These are phyloP conservation scores for Philaenus spumarius DNA, from an alignment of 1,140 invertebrate species.

Conservation along the genomic window DNA sequence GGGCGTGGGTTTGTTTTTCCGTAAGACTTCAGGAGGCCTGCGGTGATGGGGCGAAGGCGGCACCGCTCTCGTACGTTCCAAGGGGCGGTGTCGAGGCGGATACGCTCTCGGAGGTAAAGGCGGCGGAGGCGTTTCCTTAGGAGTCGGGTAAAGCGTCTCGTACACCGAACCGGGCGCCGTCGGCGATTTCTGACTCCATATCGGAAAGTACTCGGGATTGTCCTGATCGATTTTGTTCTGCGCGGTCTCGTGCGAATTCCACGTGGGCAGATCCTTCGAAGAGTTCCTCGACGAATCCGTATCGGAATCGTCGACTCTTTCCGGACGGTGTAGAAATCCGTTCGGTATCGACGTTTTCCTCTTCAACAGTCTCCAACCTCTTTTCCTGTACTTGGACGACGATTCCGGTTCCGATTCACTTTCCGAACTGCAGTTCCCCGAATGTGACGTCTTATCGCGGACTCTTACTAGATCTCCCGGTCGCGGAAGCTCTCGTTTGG, in stretches of 20 bases:
- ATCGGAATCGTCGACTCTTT: slow-evolving; percentile 27
- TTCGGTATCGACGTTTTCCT: slow-evolving; percentile 26
- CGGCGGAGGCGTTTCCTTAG: slow-evolving; percentile 33
- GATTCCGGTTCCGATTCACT: slow-evolving; percentile 34
- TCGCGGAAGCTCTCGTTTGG: slow-evolving; percentile 24
- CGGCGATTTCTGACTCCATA: slow-evolving; percentile 31
- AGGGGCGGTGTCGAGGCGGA: slow-evolving; percentile 36
- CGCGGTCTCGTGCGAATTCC: slow-evolving; percentile 34
- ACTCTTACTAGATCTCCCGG: slow-evolving; percentile 22
- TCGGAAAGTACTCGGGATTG: slow-evolving; percentile 35
- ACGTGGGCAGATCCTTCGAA: slow-evolving; percentile 32
- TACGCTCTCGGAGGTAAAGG: slow-evolving; percentile 37
- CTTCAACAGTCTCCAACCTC: slow-evolving; percentile 29
- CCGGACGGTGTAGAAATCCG: slow-evolving; percentile 17
- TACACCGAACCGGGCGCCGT: slow-evolving; percentile 33
- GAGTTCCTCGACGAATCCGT: slow-evolving; percentile 28
- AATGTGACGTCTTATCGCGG: slow-evolving; percentile 1
- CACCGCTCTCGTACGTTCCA: slow-evolving; percentile 40
- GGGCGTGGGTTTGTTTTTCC: slow-evolving; percentile 32
- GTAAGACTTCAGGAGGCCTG: slow-evolving; percentile 27
- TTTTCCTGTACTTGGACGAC: slow-evolving; percentile 25
- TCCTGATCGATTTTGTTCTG: slow-evolving; percentile 19
- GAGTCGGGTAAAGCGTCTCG: slow-evolving; percentile 36
- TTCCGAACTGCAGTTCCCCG: slow-evolving; percentile 30
- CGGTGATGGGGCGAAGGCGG: slow-evolving; percentile 17